These are phyloP conservation scores for Egretta garzetta DNA, from an alignment of 2,113 vertebrate genomes.

Conservation along the genomic window DNA sequence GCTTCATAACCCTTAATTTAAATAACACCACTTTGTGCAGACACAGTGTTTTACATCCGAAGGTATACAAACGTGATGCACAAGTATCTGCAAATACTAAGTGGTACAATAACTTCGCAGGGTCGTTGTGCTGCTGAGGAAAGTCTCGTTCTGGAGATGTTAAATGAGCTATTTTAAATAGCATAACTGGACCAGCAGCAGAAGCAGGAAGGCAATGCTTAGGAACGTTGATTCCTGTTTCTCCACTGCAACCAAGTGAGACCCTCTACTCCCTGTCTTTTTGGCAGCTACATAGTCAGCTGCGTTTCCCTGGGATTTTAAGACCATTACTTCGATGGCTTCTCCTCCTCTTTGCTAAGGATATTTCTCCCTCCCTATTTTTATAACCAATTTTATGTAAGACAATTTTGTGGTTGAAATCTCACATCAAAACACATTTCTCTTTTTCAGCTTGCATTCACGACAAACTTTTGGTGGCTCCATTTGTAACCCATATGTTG, in stretches of 20 bases:
- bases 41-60: background rate
- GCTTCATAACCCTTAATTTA: background rate
- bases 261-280: background rate
- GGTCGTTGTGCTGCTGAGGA: background rate
- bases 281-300: background rate
- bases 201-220: background rate
- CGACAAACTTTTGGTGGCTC: conserved; percentile 63
- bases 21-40: background rate
- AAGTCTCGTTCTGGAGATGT: background rate
- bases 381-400: conserved; percentile 5
- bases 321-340: background rate
- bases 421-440: conserved; percentile 49
- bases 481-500: conserved; percentile 67
- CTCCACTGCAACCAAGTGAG: background rate
- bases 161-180: conserved; percentile 1
- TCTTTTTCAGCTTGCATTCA: conserved; percentile 63
- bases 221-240: background rate
- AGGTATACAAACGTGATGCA: background rate
- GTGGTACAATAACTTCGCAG: background rate
- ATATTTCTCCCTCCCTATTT: background rate
- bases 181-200: background rate
- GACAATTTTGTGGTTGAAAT: conserved; percentile 56
- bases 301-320: background rate
- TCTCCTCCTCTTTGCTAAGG: background rate
- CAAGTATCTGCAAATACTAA: background rate